Evolutionary conservation across 2,888 invertebrate genomes (phyloP).

Genomic region (Apodemia mormo): DNA sequence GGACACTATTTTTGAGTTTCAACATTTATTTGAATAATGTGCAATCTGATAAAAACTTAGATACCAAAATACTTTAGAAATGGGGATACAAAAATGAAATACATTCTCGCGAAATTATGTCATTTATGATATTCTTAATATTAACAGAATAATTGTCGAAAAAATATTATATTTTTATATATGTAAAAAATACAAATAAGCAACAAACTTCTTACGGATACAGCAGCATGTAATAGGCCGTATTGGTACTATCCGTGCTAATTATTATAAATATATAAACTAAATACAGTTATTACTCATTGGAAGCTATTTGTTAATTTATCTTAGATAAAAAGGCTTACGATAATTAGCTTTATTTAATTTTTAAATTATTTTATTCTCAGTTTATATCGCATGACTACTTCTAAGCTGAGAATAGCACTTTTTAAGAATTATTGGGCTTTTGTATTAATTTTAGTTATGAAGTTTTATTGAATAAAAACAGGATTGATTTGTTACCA

Average conservation of each 20-base stretch:
- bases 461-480: slow-evolving; percentile 76
- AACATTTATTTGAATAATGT: no score
- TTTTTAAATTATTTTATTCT: slow-evolving; percentile 71
- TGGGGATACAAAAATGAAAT: no score
- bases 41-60: no score
- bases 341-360: slow-evolving; percentile 71
- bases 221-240: not conserved
- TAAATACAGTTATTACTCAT: slow-evolving; percentile 15
- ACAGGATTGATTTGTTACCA: slow-evolving; percentile 80
- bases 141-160: no score
- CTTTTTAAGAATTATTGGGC: slow-evolving; percentile 62
- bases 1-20: no score
- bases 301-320: slow-evolving; percentile 18
- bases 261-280: slow-evolving; percentile 12
- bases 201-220: not conserved
- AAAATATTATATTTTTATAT: no score
- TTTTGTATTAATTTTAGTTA: slow-evolving; percentile 69
- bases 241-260: slow-evolving; percentile 9
- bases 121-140: no score
- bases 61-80: no score
- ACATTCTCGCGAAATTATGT: no score
- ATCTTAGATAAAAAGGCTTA: slow-evolving; percentile 52
- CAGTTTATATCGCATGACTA: slow-evolving; percentile 47
- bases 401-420: slow-evolving; percentile 43
- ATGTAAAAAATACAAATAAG: not conserved